These are phyloP conservation scores for Guaruba guarouba DNA, from an alignment of 2,113 vertebrate genomes.

Conservation along the genomic window DNA sequence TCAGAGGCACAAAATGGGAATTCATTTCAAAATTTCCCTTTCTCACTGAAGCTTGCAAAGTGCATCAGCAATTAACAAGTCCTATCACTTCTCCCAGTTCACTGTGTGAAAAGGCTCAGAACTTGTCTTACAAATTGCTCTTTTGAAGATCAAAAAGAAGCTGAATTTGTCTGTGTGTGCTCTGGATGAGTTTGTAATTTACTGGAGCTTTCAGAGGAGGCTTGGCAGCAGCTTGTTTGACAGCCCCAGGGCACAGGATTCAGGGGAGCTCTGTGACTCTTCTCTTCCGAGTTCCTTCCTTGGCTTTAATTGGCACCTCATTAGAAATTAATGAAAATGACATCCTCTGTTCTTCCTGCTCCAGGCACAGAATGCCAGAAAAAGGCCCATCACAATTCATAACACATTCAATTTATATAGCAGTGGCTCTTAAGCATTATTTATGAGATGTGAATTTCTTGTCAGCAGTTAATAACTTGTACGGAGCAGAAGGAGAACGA, in stretches of 20 bases:
- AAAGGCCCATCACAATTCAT: slow-evolving; percentile 82
- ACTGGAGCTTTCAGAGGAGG: slow-evolving; percentile 77
- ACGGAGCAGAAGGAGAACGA: slow-evolving; percentile 47
- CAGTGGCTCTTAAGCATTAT: slow-evolving; percentile 82
- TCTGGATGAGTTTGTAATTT: slow-evolving; percentile 77
- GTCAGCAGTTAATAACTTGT: slow-evolving; percentile 82
- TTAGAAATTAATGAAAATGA: slow-evolving; percentile 88
- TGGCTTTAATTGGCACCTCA: slow-evolving; percentile 85
- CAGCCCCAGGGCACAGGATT: slow-evolving; percentile 75
- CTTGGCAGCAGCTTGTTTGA: slow-evolving; percentile 63
- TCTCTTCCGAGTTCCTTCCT: slow-evolving; percentile 74
- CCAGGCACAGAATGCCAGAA: slow-evolving; percentile 75
- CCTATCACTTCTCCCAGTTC: slow-evolving; percentile 72
- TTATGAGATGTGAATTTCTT: slow-evolving; percentile 83
- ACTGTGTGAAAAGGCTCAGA: slow-evolving; percentile 72
- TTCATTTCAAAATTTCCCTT: slow-evolving; percentile 62
- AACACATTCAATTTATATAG: slow-evolving; percentile 81
- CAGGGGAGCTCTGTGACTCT: slow-evolving; percentile 74
- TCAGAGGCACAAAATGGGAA: slow-evolving; percentile 62
- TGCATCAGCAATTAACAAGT: slow-evolving; percentile 78
- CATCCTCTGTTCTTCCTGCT: slow-evolving; percentile 84
- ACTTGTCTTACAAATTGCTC: slow-evolving; percentile 83
- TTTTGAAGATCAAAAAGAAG: slow-evolving; percentile 84
- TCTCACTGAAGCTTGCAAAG: slow-evolving; percentile 51
- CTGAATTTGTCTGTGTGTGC: slow-evolving; percentile 73